phyloP scores from a whole-genome alignment of 1,140 invertebrate species.

The Limonius californicus region DNA sequence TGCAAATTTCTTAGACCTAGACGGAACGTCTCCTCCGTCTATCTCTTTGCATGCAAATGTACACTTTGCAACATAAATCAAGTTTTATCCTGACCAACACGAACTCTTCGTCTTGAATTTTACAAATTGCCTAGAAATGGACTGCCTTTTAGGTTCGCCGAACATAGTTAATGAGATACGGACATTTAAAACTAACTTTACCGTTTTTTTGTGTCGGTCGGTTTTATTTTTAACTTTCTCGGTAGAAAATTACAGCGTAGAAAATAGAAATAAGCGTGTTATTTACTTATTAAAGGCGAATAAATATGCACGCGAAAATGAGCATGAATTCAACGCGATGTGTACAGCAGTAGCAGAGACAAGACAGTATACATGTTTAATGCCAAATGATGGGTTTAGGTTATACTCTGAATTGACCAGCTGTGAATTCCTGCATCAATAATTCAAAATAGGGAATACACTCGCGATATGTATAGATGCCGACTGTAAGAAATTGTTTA shows the following conservation, averaged over 20 bases:
- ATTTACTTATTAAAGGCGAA: not conserved
- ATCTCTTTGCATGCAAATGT: not conserved
- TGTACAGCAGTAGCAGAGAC: not conserved
- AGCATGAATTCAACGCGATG: not conserved
- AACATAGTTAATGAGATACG: too few species aligned
- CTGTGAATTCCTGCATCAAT: constrained; percentile 12
- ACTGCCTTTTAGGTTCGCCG: too few species aligned
- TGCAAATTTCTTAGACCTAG: not conserved
- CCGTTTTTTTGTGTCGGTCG: not conserved
- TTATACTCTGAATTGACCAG: constrained; percentile 8
- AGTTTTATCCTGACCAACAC: too few species aligned
- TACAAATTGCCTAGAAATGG: too few species aligned
- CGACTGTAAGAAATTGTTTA: not conserved
- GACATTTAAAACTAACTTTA: not conserved
- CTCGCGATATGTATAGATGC: not conserved
- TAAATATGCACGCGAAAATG: not conserved
- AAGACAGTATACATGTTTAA: constrained; percentile 3
- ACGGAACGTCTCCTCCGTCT: too few species aligned
- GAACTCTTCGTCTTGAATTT: too few species aligned
- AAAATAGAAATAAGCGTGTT: not conserved
- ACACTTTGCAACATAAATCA: not conserved
- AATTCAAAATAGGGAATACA: constrained; percentile 9
- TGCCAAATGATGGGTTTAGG: constrained; percentile 2
- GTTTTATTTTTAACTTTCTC: not conserved
- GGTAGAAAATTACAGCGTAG: not conserved